These are phyloP conservation scores for Dryomyza anilis DNA, from an alignment of 2,888 invertebrate species.

Conservation along the genomic window DNA sequence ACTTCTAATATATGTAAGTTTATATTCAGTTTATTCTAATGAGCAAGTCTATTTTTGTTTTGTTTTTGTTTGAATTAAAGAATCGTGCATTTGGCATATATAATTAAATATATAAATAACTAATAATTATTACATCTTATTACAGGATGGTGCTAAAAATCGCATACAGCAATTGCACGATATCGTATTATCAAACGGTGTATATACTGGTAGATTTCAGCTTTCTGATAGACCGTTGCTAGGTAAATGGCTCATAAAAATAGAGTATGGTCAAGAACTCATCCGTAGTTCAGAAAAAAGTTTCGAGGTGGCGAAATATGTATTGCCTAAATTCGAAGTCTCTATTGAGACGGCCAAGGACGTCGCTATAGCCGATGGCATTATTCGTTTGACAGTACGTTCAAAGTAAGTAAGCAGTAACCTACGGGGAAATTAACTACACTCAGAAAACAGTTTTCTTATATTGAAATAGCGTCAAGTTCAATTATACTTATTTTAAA, in stretches of 20 bases:
- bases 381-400: constrained; percentile 74
- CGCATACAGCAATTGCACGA: constrained; percentile 81
- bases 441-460: too few relatives aligned
- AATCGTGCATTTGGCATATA: too few relatives aligned
- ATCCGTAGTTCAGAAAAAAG: constrained; percentile 42
- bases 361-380: constrained; percentile 80
- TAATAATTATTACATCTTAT: too few relatives aligned
- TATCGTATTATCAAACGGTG: constrained; percentile 56
- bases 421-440: too few relatives aligned
- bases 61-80: too few relatives aligned
- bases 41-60: background rate
- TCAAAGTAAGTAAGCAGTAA: constrained; percentile 56
- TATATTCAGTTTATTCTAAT: background rate
- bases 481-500: too few relatives aligned
- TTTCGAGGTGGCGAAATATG: constrained; percentile 82
- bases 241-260: constrained; percentile 79
- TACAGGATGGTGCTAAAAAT: constrained; percentile 77
- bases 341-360: constrained; percentile 80
- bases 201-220: constrained; percentile 77
- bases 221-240: constrained; percentile 79
- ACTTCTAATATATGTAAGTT: constrained; percentile 71
- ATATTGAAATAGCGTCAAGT: too few relatives aligned
- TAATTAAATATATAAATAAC: too few relatives aligned
- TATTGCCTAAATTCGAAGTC: constrained; percentile 91
- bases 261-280: constrained; percentile 36